phyloP scores from a whole-genome alignment of 2,113 vertebrate species.

The Prunella himalayana region DNA sequence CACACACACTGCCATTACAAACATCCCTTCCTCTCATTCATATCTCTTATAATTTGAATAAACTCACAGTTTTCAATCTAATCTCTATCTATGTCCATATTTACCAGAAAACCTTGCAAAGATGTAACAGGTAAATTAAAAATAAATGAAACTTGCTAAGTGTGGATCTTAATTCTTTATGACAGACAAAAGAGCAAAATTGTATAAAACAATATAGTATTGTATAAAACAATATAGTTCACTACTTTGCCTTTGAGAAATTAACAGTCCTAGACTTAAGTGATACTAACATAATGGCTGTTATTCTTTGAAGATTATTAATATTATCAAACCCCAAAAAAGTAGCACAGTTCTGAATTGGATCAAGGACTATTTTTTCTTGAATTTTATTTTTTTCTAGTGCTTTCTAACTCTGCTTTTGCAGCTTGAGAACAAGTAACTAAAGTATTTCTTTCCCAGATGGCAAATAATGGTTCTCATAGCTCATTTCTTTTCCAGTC shows the following conservation, averaged over 20 bases:
- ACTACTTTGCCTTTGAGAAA: not conserved
- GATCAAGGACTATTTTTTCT: not conserved
- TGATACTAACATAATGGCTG: not conserved
- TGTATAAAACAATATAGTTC: not conserved
- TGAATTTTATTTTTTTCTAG: not conserved
- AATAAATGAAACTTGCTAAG: not conserved
- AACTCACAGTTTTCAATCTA: not conserved
- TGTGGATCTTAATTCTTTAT: not conserved
- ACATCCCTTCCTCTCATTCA: not conserved
- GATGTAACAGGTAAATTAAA: not conserved
- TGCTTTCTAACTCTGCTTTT: not conserved
- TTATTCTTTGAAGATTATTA: not conserved
- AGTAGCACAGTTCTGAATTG: not conserved
- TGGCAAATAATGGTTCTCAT: not conserved
- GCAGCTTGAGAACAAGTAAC: not conserved
- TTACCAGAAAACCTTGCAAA: not conserved
- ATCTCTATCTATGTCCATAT: not conserved
- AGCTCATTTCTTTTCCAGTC: not conserved
- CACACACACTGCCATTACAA: not conserved
- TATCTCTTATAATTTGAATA: not conserved
- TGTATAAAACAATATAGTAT: not conserved
- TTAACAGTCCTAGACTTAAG: not conserved
- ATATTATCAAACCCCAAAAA: not conserved
- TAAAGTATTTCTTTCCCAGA: not conserved
- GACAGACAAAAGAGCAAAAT: not conserved